Conservation (phyloP, 2,888 invertebrate species). For the Drosophila heteroneura region DNA sequence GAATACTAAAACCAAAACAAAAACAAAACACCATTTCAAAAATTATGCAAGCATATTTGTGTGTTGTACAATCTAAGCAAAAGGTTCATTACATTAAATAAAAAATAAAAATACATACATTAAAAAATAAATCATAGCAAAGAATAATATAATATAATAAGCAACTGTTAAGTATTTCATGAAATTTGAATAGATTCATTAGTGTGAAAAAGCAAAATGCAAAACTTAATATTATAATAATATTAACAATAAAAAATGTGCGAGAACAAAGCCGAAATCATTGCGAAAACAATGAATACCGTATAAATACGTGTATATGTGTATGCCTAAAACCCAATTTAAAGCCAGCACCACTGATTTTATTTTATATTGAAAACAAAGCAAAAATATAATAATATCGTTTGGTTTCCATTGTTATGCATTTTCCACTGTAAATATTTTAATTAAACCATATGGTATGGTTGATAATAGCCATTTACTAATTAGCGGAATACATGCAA, state of each 20-base stretch:
- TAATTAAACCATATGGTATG: conserved; percentile 64
- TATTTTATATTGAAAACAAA: conserved; percentile 18
- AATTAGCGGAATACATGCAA: conserved; percentile 56
- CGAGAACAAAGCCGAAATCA: conserved; percentile 38
- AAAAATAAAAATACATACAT: conserved; percentile 37
- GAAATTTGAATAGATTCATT: conserved; percentile 71
- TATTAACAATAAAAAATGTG: conserved; percentile 26
- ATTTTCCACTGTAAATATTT: conserved; percentile 80
- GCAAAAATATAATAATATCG: conserved; percentile 30
- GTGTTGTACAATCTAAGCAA: conserved; percentile 46
- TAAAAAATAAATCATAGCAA: conserved; percentile 36
- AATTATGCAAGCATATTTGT: conserved; percentile 44
- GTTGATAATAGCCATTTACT: conserved; percentile 61
- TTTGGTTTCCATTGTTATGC: conserved; percentile 71
- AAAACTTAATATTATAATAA: conserved; percentile 46
- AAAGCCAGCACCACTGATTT: conserved; percentile 37
- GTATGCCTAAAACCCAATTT: conserved; percentile 48
- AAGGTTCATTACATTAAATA: background rate
- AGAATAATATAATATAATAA: conserved; percentile 26
- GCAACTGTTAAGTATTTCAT: conserved; percentile 61
- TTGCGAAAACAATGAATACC: conserved; percentile 26
- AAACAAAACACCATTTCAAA: conserved; percentile 12
- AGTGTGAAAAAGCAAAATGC: conserved; percentile 46
- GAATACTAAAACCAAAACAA: conserved; percentile 27
- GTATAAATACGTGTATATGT: conserved; percentile 50